These are phyloP conservation scores for Trematocara stigmaticum DNA, from an alignment of 2,113 vertebrate species.

Conservation along the genomic window DNA sequence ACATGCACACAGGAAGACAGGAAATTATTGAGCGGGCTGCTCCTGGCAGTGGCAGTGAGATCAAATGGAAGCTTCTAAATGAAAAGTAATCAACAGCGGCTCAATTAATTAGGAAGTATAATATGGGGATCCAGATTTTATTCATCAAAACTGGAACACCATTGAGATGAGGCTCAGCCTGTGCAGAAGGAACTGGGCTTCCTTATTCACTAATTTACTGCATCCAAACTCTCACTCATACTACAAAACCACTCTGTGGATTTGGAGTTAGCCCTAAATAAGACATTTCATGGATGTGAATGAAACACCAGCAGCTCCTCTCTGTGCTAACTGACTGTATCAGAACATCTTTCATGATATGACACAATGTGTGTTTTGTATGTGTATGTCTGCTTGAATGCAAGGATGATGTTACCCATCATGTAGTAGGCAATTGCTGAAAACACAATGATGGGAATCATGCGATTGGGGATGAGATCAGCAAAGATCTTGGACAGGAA, in stretches of 20 bases:
- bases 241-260: neutral
- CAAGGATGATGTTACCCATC: slow-evolving; percentile 67
- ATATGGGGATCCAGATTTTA: neutral
- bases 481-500: slow-evolving; percentile 73
- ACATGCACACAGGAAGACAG: neutral
- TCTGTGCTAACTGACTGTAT: neutral
- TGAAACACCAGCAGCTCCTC: neutral
- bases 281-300: neutral
- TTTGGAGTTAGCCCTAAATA: neutral
- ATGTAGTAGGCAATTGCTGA: slow-evolving; percentile 75
- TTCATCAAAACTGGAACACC: neutral
- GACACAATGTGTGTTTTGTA: neutral
- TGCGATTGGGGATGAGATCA: slow-evolving; percentile 76
- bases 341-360: neutral
- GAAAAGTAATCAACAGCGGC: neutral
- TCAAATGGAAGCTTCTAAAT: neutral
- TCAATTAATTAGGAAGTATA: neutral
- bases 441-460: slow-evolving; percentile 72
- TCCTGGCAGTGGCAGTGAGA: neutral
- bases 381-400: neutral
- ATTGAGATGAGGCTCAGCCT: neutral
- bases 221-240: neutral
- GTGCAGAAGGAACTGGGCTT: neutral
- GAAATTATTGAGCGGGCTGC: neutral
- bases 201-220: neutral